These are phyloP conservation scores for Platysteira castanea DNA, from an alignment of 2,113 vertebrate genomes.

Conservation along the genomic window DNA sequence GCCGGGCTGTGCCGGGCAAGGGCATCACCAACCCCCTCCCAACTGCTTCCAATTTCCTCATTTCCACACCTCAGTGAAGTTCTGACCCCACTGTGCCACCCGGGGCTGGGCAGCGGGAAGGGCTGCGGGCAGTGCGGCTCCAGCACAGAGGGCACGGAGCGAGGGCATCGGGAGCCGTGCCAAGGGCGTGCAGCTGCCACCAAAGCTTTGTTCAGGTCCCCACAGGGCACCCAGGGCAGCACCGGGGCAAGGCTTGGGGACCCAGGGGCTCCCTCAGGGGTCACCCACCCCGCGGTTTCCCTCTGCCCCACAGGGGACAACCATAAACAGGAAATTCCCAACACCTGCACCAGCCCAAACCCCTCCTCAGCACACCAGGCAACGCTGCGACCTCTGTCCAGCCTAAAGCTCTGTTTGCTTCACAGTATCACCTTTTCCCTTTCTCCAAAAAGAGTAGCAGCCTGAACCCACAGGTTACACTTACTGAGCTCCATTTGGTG, in stretches of 20 bases:
- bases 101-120: neutral
- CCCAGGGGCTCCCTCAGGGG: neutral
- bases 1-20: fast-evolving
- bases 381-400: neutral
- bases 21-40: neutral
- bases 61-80: neutral
- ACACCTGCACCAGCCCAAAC: too few relatives aligned
- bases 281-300: too few relatives aligned
- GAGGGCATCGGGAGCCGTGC: fast-evolving
- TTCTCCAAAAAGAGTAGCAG: neutral
- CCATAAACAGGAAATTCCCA: too few relatives aligned
- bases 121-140: neutral
- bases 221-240: neutral
- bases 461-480: neutral
- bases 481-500: fast-evolving
- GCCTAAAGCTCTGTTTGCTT: fast-evolving
- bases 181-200: neutral
- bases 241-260: neutral
- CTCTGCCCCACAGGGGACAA: neutral
- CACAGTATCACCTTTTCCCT: neutral
- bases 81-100: neutral
- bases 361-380: fast-evolving
- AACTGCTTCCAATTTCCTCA: fast-evolving
- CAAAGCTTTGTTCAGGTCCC: fast-evolving
- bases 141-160: neutral